phyloP scores from a whole-genome alignment of 2,797 vertebrate species.

The Euthynnus affinis region DNA sequence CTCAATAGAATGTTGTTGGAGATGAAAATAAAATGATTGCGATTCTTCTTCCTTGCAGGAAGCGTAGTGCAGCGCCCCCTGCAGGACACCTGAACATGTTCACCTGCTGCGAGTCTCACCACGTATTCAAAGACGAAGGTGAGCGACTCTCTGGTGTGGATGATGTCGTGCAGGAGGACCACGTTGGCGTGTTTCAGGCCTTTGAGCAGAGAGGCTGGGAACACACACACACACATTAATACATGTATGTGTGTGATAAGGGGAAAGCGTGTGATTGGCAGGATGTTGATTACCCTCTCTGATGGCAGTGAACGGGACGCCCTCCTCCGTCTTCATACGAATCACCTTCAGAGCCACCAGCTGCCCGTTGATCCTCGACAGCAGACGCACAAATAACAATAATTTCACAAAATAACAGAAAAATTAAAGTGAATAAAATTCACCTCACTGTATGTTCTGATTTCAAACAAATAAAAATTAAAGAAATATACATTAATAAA shows the following conservation, averaged over 20 bases:
- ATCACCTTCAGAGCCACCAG: constrained; percentile 94
- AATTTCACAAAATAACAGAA: no score
- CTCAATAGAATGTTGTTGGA: no score
- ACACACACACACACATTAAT: constrained; percentile 29
- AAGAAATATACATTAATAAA: no score
- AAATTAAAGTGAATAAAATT: no score
- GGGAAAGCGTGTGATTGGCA: not conserved
- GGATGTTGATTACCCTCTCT: constrained; percentile 86
- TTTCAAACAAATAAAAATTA: no score
- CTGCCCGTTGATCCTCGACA: constrained; percentile 90
- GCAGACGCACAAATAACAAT: no score
- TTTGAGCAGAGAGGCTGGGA: constrained; percentile 92
- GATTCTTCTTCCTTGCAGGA: no score
- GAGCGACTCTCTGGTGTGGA: constrained; percentile 91
- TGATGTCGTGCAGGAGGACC: constrained; percentile 93
- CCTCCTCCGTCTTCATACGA: constrained; percentile 90
- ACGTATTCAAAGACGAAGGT: constrained; percentile 95
- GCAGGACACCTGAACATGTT: not conserved
- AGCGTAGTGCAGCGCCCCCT: not conserved
- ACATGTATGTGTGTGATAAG: not conserved
- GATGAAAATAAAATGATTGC: no score
- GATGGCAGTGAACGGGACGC: constrained; percentile 92
- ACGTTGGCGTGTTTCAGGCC: constrained; percentile 93
- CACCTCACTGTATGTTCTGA: no score
- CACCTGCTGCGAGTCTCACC: constrained; percentile 81